A percentile compares a stretch with the other conserved stretches of the same genome.
phyloP scores from a whole-genome alignment of 2,888 invertebrate species.

The Phlogophora meticulosa region DNA sequence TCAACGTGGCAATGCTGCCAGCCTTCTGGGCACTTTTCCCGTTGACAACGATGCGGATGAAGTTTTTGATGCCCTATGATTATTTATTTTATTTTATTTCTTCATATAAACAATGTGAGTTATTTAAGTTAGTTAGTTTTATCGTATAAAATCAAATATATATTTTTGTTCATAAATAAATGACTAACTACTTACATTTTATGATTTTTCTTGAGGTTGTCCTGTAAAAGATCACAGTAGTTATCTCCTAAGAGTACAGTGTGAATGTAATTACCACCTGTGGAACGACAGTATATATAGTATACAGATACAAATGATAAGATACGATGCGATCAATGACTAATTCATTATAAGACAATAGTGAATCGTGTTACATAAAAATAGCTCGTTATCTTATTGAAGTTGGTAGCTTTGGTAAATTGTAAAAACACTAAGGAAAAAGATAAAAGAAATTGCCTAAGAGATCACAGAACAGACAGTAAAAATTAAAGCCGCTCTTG shows the following conservation, averaged over 20 bases:
- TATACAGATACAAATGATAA: neutral
- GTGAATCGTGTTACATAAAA: neutral
- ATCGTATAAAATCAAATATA: too few relatives aligned
- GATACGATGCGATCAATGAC: constrained; percentile 1
- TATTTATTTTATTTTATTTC: too few relatives aligned
- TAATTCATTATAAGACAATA: neutral
- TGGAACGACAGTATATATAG: neutral
- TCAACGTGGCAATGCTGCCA: too few relatives aligned
- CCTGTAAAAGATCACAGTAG: neutral
- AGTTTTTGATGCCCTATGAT: too few relatives aligned
- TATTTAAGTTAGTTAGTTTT: too few relatives aligned
- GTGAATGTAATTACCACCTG: neutral
- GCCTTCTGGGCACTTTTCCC: too few relatives aligned
- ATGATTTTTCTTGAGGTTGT: neutral
- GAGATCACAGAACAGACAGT: too few relatives aligned
- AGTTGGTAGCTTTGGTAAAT: neutral
- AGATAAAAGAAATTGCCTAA: neutral
- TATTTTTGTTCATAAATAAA: neutral
- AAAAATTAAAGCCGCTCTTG: too few relatives aligned
- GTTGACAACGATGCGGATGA: too few relatives aligned
- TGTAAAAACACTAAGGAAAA: too few relatives aligned
- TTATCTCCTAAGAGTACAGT: neutral
- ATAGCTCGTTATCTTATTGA: neutral
- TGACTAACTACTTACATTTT: constrained; percentile 5
- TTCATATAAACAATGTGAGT: too few relatives aligned